Evolutionary conservation across 1,140 invertebrate species (phyloP).

Genomic region (Caerostris extrusa): DNA sequence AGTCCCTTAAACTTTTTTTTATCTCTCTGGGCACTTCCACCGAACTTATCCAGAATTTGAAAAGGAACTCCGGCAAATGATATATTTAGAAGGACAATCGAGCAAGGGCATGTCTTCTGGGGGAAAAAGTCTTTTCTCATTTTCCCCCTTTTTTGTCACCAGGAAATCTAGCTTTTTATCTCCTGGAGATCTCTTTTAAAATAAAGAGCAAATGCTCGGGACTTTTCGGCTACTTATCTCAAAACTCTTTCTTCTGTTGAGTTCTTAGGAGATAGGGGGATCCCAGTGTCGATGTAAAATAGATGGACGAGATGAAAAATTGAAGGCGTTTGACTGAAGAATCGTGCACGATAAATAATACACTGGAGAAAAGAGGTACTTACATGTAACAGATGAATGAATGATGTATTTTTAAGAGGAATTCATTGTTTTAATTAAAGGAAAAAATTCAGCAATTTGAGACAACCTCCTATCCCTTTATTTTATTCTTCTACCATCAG

Average conservation of each 20-base stretch:
- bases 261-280: neutral
- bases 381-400: no score
- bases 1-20: neutral
- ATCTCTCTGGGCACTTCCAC: neutral
- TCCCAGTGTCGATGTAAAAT: slow-evolving; percentile 4
- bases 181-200: slow-evolving; percentile 16
- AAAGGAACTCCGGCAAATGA: slow-evolving; percentile 31
- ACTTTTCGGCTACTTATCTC: slow-evolving; percentile 26
- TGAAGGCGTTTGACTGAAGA: neutral
- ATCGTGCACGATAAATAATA: slow-evolving; percentile 32
- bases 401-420: no score
- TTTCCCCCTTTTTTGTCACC: slow-evolving; percentile 12
- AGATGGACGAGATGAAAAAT: slow-evolving; percentile 19
- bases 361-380: neutral
- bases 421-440: no score
- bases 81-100: slow-evolving; percentile 32
- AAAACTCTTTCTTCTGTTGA: slow-evolving; percentile 2
- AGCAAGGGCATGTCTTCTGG: slow-evolving; percentile 19
- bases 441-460: no score
- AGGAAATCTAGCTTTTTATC: slow-evolving; percentile 19
- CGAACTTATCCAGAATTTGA: slow-evolving; percentile 17
- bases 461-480: no score
- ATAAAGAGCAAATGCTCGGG: slow-evolving; percentile 11
- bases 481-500: no score
- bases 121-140: slow-evolving; percentile 25